Evolutionary conservation across 2,797 vertebrate species (phyloP), one percentile per base, ranked within the genome.

Genomic region (Anolis apletophallus): DNA sequence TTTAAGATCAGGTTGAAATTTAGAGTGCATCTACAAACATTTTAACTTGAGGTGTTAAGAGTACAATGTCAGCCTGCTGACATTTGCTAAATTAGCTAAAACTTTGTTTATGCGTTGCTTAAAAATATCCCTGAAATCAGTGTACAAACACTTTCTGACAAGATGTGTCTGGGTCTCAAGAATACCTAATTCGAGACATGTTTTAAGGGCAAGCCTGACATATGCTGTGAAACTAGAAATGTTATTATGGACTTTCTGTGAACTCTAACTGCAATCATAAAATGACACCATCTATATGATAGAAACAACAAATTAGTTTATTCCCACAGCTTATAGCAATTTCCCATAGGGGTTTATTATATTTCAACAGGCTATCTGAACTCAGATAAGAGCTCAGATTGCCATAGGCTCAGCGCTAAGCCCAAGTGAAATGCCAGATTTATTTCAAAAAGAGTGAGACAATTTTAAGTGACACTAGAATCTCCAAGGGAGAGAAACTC

Each of bases 301-400:
- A 88, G 85, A 91, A 91, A 88, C 83, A 83, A 84, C 88, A 77
- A 89, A 93, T 90, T 88, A 78, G 90, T 86, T 89, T 87, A 78
- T 93, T 92, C 88, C 89, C 67, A 87, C 85, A 81, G 77, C 87
- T 91, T 88, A 90, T 87, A 90, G 88, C 84, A 91, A 89, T 93
- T 94, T 92, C 50, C 86, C 90, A 16, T 92, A 90, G 92, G 85
- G 87, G 68, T 78, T 94, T 91, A 92, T 94, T 94, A 94, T 94
- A 94, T 94, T 94, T 93, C 89, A 92, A 93, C 91, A 93, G 93
- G 88, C 69, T 74, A 90, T 93, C 90, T 88, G 85, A 91, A 89
- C 52, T 88, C 81, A 72, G 40, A 3, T 29, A 55, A 77, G 19
- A 29, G 29, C 13, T 67, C 40, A 67, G 71, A 83, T 69, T 69